A percentile compares a stretch with the other conserved stretches of the same genome.
phyloP scores from a whole-genome alignment of 2,797 vertebrate genomes.

The Tragelaphus eurycerus region DNA sequence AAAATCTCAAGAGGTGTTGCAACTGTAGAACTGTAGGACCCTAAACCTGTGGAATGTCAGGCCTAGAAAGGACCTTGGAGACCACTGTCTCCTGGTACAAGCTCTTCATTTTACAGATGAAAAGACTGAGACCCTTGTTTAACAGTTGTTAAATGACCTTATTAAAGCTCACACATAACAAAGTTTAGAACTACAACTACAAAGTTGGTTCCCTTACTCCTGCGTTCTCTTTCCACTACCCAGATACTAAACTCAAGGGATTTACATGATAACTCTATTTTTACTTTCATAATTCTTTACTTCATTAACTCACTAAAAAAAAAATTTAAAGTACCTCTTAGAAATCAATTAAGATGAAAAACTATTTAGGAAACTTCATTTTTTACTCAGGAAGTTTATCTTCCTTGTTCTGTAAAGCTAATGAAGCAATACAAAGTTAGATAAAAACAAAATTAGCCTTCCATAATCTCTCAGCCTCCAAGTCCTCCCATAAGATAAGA shows the following conservation, averaged over 20 bases:
- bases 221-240: not conserved
- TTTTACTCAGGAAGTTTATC: slow-evolving; percentile 45
- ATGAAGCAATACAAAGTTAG: slow-evolving; percentile 31
- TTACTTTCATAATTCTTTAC: slow-evolving; percentile 46
- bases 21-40: not conserved
- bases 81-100: not conserved
- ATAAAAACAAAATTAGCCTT: slow-evolving; percentile 10
- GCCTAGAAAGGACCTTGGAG: not conserved
- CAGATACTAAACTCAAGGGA: not conserved
- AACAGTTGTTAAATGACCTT: not conserved
- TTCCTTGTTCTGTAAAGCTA: slow-evolving; percentile 56
- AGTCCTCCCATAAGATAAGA: slow-evolving; percentile 27
- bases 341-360: slow-evolving; percentile 48
- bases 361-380: slow-evolving; percentile 8
- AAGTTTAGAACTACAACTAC: slow-evolving; percentile 3
- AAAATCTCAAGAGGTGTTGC: not conserved
- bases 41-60: not conserved
- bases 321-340: slow-evolving; percentile 33
- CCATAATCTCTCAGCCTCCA: not conserved
- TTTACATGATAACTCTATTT: slow-evolving; percentile 31
- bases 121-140: not conserved
- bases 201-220: not conserved
- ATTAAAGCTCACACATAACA: slow-evolving; percentile 2
- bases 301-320: slow-evolving; percentile 24
- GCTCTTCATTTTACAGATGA: slow-evolving; percentile 7